Evolutionary conservation across 1,140 invertebrate species (phyloP).

Genomic region (Aphidius ervi): DNA sequence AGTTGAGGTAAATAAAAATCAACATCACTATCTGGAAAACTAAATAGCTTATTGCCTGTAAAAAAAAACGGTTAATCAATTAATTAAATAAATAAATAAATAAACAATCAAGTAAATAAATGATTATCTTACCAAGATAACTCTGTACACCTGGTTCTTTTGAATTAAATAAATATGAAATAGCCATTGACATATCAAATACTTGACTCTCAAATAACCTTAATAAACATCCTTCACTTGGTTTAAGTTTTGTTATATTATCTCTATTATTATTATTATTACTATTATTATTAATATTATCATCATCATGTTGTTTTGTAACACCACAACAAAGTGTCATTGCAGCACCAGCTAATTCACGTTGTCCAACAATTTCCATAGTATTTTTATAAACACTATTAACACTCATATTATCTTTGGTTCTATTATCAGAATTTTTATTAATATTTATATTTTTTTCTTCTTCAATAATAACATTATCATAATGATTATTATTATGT

Average conservation of each 20-base stretch:
- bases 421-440: slow-evolving; percentile 22
- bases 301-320: slow-evolving; percentile 35
- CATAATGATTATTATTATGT: slow-evolving; percentile 11
- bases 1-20: slow-evolving; percentile 98
- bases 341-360: slow-evolving; percentile 45
- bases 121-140: slow-evolving; percentile 71
- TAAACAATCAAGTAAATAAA: slow-evolving; percentile 2
- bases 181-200: slow-evolving; percentile 96
- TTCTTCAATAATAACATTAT: slow-evolving; percentile 11
- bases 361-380: slow-evolving; percentile 26
- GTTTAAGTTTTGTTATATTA: slow-evolving; percentile 47
- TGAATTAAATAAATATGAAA: slow-evolving; percentile 96
- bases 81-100: slow-evolving; percentile 10
- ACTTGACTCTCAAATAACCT: slow-evolving; percentile 93
- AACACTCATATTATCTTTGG: slow-evolving; percentile 23
- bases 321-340: slow-evolving; percentile 51
- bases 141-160: slow-evolving; percentile 96
- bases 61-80: slow-evolving; percentile 18
- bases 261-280: slow-evolving; percentile 32
- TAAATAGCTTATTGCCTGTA: slow-evolving; percentile 89
- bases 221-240: slow-evolving; percentile 62
- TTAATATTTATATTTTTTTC: neutral
- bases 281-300: slow-evolving; percentile 36
- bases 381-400: slow-evolving; percentile 25
- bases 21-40: slow-evolving; percentile 85